Conservation (phyloP, 2,888 invertebrate species). For the Pterostichus madidus region DNA sequence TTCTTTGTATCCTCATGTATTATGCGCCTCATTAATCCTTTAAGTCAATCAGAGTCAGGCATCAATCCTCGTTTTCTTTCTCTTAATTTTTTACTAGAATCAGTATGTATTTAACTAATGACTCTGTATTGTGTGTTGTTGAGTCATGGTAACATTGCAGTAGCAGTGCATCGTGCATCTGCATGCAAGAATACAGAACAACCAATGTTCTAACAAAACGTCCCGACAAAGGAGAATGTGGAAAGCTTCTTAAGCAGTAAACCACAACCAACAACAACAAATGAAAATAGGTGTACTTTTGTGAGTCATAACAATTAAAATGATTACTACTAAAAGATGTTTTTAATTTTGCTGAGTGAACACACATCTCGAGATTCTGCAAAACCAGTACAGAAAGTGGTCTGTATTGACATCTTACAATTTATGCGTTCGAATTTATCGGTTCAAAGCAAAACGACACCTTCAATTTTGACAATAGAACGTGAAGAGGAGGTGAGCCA, state of each 20-base stretch:
- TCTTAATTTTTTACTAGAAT: constrained; percentile 7
- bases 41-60: constrained; percentile 5
- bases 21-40: not conserved
- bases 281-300: constrained; percentile 30
- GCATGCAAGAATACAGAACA: constrained; percentile 14
- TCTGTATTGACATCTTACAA: constrained; percentile 56
- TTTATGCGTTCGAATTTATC: constrained; percentile 55
- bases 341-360: constrained; percentile 46
- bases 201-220: constrained; percentile 31
- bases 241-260: constrained; percentile 44
- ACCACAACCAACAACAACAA: not conserved
- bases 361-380: not conserved
- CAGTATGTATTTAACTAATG: constrained; percentile 34
- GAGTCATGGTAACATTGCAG: constrained; percentile 16
- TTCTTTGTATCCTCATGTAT: not conserved
- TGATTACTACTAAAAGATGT: constrained; percentile 42
- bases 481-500: constrained; percentile 52
- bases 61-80: constrained; percentile 20
- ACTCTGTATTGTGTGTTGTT: not conserved
- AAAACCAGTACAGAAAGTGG: constrained; percentile 28
- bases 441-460: constrained; percentile 57
- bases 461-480: constrained; percentile 57
- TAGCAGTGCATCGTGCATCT: constrained; percentile 12
- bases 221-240: constrained; percentile 9
- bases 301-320: constrained; percentile 46